Percentiles rank a stretch among this genome's conserved stretches.
Evolutionary conservation across 2,888 invertebrate species (phyloP).

Genomic region (Diarsia rubi): DNA sequence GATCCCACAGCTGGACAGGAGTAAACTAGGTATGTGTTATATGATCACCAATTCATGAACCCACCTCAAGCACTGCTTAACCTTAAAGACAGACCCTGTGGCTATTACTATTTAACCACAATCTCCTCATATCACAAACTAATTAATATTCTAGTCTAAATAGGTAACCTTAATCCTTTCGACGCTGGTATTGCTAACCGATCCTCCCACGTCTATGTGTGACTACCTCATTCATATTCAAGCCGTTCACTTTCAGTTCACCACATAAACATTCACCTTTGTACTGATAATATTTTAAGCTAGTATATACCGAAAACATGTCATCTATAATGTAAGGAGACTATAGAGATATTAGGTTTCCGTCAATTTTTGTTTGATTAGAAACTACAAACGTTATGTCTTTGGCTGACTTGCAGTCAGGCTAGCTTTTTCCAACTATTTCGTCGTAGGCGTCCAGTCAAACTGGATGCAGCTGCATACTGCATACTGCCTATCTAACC

Average conservation of each 20-base stretch:
- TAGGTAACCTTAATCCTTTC: neutral
- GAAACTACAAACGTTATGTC: neutral
- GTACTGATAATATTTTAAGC: slow-evolving; percentile 2
- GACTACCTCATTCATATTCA: neutral
- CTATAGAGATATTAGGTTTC: neutral
- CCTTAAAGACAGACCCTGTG: neutral
- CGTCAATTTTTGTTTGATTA: neutral
- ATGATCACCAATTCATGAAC: neutral
- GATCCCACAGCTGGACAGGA: neutral
- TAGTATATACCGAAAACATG: neutral
- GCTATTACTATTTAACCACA: neutral
- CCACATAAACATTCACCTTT: neutral
- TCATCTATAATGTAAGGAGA: neutral
- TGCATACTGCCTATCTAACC: neutral
- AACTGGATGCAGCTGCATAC: neutral
- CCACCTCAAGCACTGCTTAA: neutral
- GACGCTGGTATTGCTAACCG: neutral
- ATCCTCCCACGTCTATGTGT: neutral
- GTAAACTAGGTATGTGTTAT: neutral
- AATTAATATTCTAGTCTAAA: neutral
- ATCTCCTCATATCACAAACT: neutral
- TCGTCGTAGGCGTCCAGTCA: too few relatives aligned
- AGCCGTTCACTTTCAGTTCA: neutral
- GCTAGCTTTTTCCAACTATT: too few relatives aligned
- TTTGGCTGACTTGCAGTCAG: neutral